Conservation (phyloP, 2,888 invertebrate species). For the Mythimna lalbum region DNA sequence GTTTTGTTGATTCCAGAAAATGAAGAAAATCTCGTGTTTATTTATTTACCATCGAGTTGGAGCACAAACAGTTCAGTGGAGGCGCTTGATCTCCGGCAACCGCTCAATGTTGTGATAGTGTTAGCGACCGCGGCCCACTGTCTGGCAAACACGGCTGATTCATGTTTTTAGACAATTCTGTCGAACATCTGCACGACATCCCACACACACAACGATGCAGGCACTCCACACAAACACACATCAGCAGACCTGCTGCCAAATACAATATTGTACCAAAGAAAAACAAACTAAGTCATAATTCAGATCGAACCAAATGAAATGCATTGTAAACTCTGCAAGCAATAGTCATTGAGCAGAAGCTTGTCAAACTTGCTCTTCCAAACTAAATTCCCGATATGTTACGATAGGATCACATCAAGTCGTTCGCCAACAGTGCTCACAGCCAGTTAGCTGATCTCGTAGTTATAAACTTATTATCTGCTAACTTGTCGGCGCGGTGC, state of each 20-base stretch:
- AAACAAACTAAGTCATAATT: not conserved
- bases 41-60: slow-evolving; percentile 10
- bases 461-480: not conserved
- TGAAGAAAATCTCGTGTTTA: not conserved
- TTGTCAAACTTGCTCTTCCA: not conserved
- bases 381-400: not conserved
- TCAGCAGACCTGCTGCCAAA: not conserved
- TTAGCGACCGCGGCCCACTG: too few relatives aligned
- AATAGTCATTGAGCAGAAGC: not conserved
- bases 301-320: not conserved
- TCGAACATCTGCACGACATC: not conserved
- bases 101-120: not conserved
- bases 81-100: not conserved
- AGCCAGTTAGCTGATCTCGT: not conserved
- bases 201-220: not conserved
- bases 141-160: not conserved
- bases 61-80: not conserved
- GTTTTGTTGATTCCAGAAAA: slow-evolving; percentile 3
- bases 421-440: not conserved
- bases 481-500: not conserved
- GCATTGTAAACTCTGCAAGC: not conserved
- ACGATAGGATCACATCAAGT: not conserved
- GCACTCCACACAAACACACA: too few relatives aligned
- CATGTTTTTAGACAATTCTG: not conserved
- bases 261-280: not conserved